These are phyloP conservation scores for Alces alces DNA, from an alignment of 2,113 vertebrate species.

Conservation along the genomic window DNA sequence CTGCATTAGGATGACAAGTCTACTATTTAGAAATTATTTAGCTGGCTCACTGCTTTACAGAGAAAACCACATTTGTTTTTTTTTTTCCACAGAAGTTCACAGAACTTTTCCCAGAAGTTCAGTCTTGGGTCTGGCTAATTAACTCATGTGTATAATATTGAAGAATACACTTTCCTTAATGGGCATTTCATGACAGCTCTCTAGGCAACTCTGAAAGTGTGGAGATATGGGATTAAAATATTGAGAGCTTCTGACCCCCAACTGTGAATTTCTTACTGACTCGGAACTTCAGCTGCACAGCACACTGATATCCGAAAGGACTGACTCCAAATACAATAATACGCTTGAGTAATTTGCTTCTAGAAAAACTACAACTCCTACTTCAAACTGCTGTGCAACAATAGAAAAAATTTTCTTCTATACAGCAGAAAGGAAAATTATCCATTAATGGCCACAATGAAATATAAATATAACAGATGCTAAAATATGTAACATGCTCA, in stretches of 20 bases:
- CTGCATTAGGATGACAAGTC: slow-evolving; percentile 46
- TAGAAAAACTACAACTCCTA: not conserved
- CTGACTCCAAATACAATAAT: not conserved
- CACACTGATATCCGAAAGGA: not conserved
- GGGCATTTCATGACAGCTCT: not conserved
- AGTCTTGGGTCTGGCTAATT: not conserved
- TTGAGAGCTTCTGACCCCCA: slow-evolving; percentile 18
- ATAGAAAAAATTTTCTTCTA: not conserved
- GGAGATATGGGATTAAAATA: slow-evolving; percentile 39
- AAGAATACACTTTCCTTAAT: slow-evolving; percentile 54
- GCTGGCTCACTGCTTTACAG: slow-evolving; percentile 37
- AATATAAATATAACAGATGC: slow-evolving; percentile 68
- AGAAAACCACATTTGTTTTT: slow-evolving; percentile 58
- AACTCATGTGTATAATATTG: slow-evolving; percentile 24
- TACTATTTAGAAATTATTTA: slow-evolving; percentile 54
- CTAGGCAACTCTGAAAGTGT: slow-evolving; percentile 13
- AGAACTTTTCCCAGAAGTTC: slow-evolving; percentile 41
- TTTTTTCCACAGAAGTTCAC: slow-evolving; percentile 36
- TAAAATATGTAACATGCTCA: slow-evolving; percentile 62
- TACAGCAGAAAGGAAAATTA: slow-evolving; percentile 42
- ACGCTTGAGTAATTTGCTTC: not conserved
- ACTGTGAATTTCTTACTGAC: not conserved
- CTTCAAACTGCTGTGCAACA: slow-evolving; percentile 8
- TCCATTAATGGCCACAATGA: slow-evolving; percentile 64
- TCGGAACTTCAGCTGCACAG: not conserved